These are phyloP conservation scores for Orthonyx spaldingii DNA, from an alignment of 2,113 vertebrate species.

Conservation along the genomic window DNA sequence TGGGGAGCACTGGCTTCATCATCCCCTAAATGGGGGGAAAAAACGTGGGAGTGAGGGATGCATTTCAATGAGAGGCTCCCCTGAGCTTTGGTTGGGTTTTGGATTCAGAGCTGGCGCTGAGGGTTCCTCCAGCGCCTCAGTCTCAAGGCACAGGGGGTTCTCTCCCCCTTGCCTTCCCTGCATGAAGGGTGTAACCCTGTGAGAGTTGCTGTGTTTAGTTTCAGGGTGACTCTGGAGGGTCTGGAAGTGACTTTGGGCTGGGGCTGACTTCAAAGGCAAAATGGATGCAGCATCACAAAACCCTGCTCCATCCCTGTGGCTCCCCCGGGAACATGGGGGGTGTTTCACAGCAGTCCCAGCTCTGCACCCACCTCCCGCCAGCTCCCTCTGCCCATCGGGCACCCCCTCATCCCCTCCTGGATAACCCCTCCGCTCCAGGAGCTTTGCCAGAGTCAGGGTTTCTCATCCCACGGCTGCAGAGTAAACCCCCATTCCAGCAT, in stretches of 20 bases:
- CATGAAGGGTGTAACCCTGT: not conserved
- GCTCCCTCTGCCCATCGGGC: not conserved
- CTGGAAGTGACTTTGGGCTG: not conserved
- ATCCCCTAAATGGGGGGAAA: not conserved
- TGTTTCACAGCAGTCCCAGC: not conserved
- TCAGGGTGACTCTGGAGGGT: not conserved
- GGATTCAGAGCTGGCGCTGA: no score
- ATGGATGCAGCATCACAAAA: not conserved
- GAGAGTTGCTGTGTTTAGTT: not conserved
- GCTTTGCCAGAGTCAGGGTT: not conserved
- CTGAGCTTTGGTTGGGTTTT: not conserved
- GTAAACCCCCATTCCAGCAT: not conserved
- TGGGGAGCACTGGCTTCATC: not conserved
- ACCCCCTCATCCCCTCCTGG: not conserved
- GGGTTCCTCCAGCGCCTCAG: not conserved
- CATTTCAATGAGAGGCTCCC: not conserved
- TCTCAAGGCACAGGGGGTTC: not conserved
- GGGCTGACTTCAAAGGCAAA: not conserved
- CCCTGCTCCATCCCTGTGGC: not conserved
- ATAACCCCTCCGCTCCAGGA: not conserved
- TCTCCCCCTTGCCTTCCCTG: not conserved
- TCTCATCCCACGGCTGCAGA: not conserved
- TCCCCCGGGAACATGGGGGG: not conserved
- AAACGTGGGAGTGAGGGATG: rapidly evolving
- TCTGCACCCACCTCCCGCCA: not conserved